Evolutionary conservation across 2,888 invertebrate species (phyloP).

Genomic region (Pseudococcus longispinus): DNA sequence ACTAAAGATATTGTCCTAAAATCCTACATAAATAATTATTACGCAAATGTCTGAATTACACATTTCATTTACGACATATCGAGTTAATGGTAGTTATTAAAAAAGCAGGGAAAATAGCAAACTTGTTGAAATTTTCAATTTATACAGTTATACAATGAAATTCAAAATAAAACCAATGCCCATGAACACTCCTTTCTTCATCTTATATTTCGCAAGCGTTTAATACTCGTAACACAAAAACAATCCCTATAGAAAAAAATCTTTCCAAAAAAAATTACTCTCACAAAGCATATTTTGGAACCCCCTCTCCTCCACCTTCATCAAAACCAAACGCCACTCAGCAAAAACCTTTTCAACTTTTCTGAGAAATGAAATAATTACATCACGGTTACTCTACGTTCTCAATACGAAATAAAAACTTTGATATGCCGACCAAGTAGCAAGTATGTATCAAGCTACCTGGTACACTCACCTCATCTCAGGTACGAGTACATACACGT

Average conservation of each 20-base stretch:
- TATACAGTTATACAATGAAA: background rate
- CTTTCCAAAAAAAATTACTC: background rate
- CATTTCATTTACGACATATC: background rate
- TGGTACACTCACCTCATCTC: background rate
- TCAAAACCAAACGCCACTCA: background rate
- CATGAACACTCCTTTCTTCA: background rate
- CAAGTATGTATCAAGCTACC: background rate
- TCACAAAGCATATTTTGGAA: background rate
- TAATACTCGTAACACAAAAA: background rate
- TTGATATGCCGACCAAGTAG: background rate
- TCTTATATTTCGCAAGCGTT: background rate
- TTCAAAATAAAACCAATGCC: background rate
- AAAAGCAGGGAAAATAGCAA: background rate
- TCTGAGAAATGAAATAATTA: background rate
- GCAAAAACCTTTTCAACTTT: background rate
- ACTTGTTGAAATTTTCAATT: constrained; percentile 1
- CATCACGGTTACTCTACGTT: background rate
- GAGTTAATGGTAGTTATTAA: too few relatives aligned
- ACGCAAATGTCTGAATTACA: background rate
- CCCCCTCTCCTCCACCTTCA: background rate
- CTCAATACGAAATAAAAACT: background rate
- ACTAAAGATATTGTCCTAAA: background rate
- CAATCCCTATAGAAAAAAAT: background rate
- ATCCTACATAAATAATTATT: background rate
- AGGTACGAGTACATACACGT: background rate